Evolutionary conservation across 2,888 invertebrate genomes (phyloP), one percentile per base, ranked within the genome.

Genomic region (Syrista parreyssii): DNA sequence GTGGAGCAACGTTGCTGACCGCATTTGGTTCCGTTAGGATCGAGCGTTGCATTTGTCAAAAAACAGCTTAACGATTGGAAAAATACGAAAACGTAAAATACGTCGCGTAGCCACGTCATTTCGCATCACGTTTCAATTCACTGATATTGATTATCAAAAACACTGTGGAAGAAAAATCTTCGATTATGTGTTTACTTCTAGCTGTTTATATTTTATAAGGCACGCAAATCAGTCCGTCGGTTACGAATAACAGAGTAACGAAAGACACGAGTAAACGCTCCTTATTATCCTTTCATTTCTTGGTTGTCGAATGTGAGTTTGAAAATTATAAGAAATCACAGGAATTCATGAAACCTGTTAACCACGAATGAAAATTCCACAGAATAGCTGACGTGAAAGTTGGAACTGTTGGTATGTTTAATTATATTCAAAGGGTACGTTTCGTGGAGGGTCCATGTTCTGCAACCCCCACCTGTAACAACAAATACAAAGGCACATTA

Each of bases 1-100:
- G 92, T 90, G 77, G 89, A 90, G 87, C 95, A 95, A 35, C 88
- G 90, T 76, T 92, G 92, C 84, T 93, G 92, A 6, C 94, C 94
- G 84, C 95, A 95, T 75, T 91, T 91, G 79, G 92, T 90, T 68
- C 93, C 93, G 75, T 92, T 84, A 1, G 90, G 82, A 77, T 88
- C 87, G 15, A 92, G 78, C 12, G 80, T 84, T 6, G 89, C 88
- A 35, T 79, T 71, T n/a, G 74, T 79, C 32, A 72, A 77, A 68
- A 72, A 77, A 11, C 35, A 15, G 35, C 36, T 12, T 32, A 75
- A 55, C 33, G 71, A 69, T 68, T 33, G 69, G 55, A 77, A 12
- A 69, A 35, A 30, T n/a, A 30, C n/a, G 3, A 69, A n/a, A 68
- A 69, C 11, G 74, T 4, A 74, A 74, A 34, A 74, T 12, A 34